A percentile compares a stretch with the other conserved stretches of the same genome.
Evolutionary conservation across 53 echinoderm and acorn worm species (phyloP).

Genomic region (Pentamera pediparva): DNA sequence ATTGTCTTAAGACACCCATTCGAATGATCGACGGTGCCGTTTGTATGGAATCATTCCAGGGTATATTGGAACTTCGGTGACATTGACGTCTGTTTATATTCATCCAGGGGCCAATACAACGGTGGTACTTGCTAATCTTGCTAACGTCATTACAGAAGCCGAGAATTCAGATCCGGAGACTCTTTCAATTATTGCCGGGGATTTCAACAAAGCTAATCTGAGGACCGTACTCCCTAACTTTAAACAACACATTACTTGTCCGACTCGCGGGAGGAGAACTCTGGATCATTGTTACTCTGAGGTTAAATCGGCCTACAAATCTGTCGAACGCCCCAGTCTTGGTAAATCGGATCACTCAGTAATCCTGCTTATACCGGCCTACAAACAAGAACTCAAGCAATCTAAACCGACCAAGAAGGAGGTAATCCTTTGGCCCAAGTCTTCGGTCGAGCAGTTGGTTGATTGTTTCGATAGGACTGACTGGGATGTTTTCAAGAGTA

Average conservation of each 20-base stretch:
- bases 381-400: slow-evolving; percentile 46
- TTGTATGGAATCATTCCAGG: too few species aligned
- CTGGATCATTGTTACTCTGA: slow-evolving; percentile 9
- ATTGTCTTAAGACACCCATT: too few species aligned
- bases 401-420: slow-evolving; percentile 26
- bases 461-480: slow-evolving; percentile 47
- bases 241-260: slow-evolving; percentile 13
- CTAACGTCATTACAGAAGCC: not conserved
- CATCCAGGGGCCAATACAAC: not conserved
- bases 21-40: too few species aligned
- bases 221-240: slow-evolving; percentile 19
- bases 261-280: not conserved
- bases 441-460: not conserved
- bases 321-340: slow-evolving; percentile 3
- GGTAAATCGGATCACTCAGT: slow-evolving; percentile 7
- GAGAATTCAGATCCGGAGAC: slow-evolving; percentile 5
- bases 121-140: not conserved
- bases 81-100: slow-evolving; percentile 2
- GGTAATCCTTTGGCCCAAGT: slow-evolving; percentile 20
- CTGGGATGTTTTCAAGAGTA: slow-evolving; percentile 17
- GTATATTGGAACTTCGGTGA: slow-evolving; percentile 17
- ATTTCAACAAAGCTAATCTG: slow-evolving; percentile 25
- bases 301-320: not conserved
- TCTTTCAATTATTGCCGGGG: slow-evolving; percentile 9
- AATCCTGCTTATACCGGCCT: slow-evolving; percentile 19